These are phyloP conservation scores for Apamea sordens DNA, from an alignment of 2,888 invertebrate genomes.

Conservation along the genomic window DNA sequence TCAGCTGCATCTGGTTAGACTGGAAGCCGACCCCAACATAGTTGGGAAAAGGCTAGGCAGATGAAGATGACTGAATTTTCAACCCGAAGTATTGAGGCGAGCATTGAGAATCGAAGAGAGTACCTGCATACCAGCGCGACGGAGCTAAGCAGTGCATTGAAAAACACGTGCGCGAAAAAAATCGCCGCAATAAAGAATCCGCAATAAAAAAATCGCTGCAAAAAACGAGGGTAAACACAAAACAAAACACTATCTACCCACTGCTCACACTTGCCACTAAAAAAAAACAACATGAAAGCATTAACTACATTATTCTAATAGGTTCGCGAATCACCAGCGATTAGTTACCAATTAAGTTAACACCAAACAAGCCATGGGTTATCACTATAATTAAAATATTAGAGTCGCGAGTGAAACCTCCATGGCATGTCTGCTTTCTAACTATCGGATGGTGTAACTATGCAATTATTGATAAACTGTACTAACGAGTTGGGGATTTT, in stretches of 20 bases:
- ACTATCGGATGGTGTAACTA: slow-evolving; percentile 68
- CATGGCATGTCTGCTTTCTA: slow-evolving; percentile 66
- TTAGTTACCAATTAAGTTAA: slow-evolving; percentile 63
- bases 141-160: too few relatives aligned
- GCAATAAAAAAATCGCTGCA: too few relatives aligned
- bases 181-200: not conserved
- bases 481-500: slow-evolving; percentile 23
- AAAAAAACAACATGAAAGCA: slow-evolving; percentile 55
- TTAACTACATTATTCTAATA: slow-evolving; percentile 57
- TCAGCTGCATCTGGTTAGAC: not conserved
- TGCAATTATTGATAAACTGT: slow-evolving; percentile 71
- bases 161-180: not conserved
- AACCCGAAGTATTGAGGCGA: too few relatives aligned
- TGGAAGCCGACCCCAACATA: not conserved
- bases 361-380: slow-evolving; percentile 59
- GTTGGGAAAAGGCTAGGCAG: not conserved
- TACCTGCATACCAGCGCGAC: not conserved
- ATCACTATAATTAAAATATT: slow-evolving; percentile 66
- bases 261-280: slow-evolving; percentile 3
- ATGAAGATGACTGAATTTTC: too few relatives aligned
- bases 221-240: not conserved
- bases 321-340: slow-evolving; percentile 59
- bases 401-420: slow-evolving; percentile 55
- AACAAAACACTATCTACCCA: not conserved
- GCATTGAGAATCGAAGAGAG: not conserved